Conservation (phyloP, 2,888 invertebrate genomes). For the Minunthozetes semirufus region DNA sequence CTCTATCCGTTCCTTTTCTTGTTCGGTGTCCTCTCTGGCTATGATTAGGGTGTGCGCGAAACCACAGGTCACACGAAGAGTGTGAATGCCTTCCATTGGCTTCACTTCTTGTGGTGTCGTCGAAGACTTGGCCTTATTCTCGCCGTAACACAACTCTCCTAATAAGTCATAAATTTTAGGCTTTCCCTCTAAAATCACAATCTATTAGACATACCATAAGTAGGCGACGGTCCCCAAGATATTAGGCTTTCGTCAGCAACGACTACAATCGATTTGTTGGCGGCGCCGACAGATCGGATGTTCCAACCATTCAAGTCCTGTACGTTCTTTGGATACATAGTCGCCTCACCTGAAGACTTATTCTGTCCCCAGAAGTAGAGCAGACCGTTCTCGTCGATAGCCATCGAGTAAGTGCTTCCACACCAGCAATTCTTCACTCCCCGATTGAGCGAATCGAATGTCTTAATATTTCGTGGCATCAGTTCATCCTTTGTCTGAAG, state of each 20-base stretch:
- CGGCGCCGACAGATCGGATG: conserved; percentile 72
- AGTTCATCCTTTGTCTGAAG: conserved; percentile 77
- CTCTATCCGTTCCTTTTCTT: conserved; percentile 58
- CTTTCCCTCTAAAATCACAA: no score
- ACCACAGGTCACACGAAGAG: conserved; percentile 73
- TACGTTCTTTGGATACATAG: conserved; percentile 92
- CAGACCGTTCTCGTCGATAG: conserved; percentile 66
- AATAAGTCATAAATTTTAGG: neutral
- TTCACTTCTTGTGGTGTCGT: conserved; percentile 78
- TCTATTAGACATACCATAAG: conserved; percentile 68
- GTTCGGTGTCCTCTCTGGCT: conserved; percentile 59
- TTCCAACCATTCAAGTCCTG: conserved; percentile 92
- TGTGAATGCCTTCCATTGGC: conserved; percentile 61
- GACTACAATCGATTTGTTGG: conserved; percentile 68
- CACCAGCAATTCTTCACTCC: conserved; percentile 70
- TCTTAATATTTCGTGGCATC: conserved; percentile 75
- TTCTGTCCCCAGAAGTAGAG: conserved; percentile 82
- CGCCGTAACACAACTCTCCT: conserved; percentile 63
- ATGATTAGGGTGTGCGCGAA: conserved; percentile 73
- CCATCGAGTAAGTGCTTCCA: conserved; percentile 78
- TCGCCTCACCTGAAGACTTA: conserved; percentile 84
- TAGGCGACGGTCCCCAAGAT: conserved; percentile 88
- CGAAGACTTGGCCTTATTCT: conserved; percentile 71
- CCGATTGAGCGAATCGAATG: conserved; percentile 66
- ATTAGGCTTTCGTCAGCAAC: conserved; percentile 84